Percentiles rank a stretch among this genome's conserved stretches.
Evolutionary conservation across 1,140 invertebrate genomes (phyloP).

Genomic region (Neelides sp.): DNA sequence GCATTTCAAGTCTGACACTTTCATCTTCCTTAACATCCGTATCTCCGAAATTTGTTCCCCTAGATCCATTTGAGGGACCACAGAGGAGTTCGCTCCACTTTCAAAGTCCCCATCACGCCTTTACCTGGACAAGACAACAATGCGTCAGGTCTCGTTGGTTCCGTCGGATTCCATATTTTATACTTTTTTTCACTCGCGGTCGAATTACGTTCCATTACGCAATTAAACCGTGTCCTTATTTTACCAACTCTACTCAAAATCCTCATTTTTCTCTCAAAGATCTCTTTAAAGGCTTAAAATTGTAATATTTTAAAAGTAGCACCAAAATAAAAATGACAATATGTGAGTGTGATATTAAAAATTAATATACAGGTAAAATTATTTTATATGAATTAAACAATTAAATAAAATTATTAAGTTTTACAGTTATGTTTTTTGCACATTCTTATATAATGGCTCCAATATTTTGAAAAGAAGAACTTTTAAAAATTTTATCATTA

Average conservation of each 20-base stretch:
- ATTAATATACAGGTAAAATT: too few species aligned
- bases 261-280: too few species aligned
- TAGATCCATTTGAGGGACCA: background rate
- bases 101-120: background rate
- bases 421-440: too few species aligned
- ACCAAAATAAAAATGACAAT: too few species aligned
- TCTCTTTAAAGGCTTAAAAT: too few species aligned
- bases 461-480: too few species aligned
- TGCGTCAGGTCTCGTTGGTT: background rate
- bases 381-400: too few species aligned
- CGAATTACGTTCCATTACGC: slow-evolving; percentile 1
- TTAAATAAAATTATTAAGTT: too few species aligned
- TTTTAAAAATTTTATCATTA: too few species aligned
- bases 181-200: background rate
- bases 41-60: slow-evolving; percentile 10
- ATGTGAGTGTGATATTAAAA: too few species aligned
- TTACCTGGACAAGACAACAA: background rate
- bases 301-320: too few species aligned
- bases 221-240: slow-evolving; percentile 2
- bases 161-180: background rate
- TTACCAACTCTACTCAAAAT: background rate
- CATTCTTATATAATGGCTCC: too few species aligned
- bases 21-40: slow-evolving; percentile 2
- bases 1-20: background rate
- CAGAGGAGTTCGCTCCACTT: background rate